A percentile compares a stretch with the other conserved stretches of the same genome.
Conservation (phyloP, 2,113 vertebrate species). For the Motacilla tschutschensis region DNA sequence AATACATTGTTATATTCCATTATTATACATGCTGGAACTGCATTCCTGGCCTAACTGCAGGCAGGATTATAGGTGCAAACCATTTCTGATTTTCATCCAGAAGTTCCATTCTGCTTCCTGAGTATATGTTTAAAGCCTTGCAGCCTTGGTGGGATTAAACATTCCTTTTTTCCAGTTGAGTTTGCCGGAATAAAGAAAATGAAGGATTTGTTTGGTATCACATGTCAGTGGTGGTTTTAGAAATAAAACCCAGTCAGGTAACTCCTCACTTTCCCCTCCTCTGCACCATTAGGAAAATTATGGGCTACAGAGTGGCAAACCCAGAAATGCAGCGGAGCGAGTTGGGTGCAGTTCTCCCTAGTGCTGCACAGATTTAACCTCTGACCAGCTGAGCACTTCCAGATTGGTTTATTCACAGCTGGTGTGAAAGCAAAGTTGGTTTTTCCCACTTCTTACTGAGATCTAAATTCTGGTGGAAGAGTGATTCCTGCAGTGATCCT, state of each 20-base stretch:
- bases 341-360: rapidly evolving
- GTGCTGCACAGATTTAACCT: background rate
- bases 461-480: background rate
- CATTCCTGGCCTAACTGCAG: rapidly evolving
- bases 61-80: background rate
- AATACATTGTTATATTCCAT: background rate
- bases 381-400: background rate
- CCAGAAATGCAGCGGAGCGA: rapidly evolving
- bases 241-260: background rate
- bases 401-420: background rate
- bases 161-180: background rate
- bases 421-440: background rate
- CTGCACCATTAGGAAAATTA: background rate
- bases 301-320: rapidly evolving
- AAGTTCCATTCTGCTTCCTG: background rate
- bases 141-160: background rate
- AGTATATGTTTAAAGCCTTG: background rate
- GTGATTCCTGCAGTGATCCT: background rate
- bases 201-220: background rate
- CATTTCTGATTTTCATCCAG: background rate
- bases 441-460: background rate
- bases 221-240: background rate
- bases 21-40: rapidly evolving
- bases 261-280: background rate
- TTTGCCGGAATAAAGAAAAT: background rate